Conservation (phyloP, 2,888 invertebrate genomes). For the Lypha dubia region DNA sequence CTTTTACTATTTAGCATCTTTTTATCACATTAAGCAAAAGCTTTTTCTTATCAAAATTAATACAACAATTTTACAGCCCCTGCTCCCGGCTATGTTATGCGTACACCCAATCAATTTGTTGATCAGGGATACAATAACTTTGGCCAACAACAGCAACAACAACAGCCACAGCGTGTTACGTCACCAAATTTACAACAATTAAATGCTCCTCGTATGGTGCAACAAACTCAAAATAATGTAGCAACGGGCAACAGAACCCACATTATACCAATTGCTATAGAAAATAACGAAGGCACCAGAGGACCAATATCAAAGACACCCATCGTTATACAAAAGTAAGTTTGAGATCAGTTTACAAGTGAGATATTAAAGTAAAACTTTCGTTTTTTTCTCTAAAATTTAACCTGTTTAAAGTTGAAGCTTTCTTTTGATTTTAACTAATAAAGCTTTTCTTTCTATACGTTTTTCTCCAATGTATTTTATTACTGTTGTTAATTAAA, state of each 20-base stretch:
- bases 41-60: conserved; percentile 25
- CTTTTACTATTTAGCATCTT: not conserved
- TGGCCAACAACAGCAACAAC: conserved; percentile 69
- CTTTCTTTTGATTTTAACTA: conserved; percentile 61
- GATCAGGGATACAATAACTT: conserved; percentile 83
- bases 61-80: conserved; percentile 72
- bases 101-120: conserved; percentile 84
- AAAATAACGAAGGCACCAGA: conserved; percentile 79
- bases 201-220: conserved; percentile 75
- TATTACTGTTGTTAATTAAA: conserved; percentile 15
- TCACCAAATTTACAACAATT: conserved; percentile 76
- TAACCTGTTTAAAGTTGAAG: conserved; percentile 34
- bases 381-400: conserved; percentile 17
- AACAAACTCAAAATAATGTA: conserved; percentile 74
- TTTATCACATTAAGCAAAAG: conserved; percentile 6
- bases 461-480: conserved; percentile 41
- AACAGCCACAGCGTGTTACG: conserved; percentile 83
- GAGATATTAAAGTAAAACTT: conserved; percentile 44
- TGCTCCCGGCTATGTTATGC: conserved; percentile 81
- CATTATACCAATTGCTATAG: conserved; percentile 87
- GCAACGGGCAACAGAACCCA: conserved; percentile 79
- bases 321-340: conserved; percentile 83
- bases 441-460: conserved; percentile 61
- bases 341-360: conserved; percentile 53
- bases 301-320: conserved; percentile 82